Evolutionary conservation across 2,797 vertebrate genomes (phyloP).

Genomic region (Urophycis tenuis): DNA sequence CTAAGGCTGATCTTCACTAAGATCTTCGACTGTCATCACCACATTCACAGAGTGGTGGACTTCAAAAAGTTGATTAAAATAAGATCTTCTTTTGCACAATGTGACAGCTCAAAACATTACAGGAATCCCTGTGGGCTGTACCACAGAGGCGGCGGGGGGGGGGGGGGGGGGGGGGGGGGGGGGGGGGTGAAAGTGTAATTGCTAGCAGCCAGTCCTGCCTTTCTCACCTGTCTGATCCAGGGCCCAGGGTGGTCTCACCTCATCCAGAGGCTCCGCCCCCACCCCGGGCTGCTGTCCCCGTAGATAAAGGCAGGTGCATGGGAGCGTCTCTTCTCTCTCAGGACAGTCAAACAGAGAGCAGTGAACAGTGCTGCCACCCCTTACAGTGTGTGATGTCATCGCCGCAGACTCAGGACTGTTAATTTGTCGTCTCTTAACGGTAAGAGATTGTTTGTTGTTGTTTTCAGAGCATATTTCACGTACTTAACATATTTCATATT

Average conservation of each 20-base stretch:
- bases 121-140: conserved; percentile 39
- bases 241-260: conserved; percentile 18
- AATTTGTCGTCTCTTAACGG: conserved; percentile 39
- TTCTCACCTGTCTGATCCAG: conserved; percentile 41
- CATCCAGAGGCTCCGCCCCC: conserved; percentile 50
- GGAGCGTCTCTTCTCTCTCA: conserved; percentile 41
- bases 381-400: conserved; percentile 26
- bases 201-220: conserved; percentile 46
- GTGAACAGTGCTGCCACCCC: conserved; percentile 22
- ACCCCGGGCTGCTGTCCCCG: conserved; percentile 46
- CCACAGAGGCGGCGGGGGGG: too few relatives aligned
- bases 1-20: conserved; percentile 16
- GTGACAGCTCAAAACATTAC: neutral
- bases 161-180: too few relatives aligned
- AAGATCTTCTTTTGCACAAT: neutral
- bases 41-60: conserved; percentile 18
- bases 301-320: conserved; percentile 49
- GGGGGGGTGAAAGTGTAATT: conserved; percentile 46
- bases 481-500: neutral
- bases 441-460: conserved; percentile 32
- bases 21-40: neutral
- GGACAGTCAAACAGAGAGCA: conserved; percentile 23
- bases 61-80: neutral
- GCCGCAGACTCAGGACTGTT: conserved; percentile 22
- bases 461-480: neutral